Evolutionary conservation across 2,888 invertebrate species (phyloP).

Genomic region (Nycteola revayana): DNA sequence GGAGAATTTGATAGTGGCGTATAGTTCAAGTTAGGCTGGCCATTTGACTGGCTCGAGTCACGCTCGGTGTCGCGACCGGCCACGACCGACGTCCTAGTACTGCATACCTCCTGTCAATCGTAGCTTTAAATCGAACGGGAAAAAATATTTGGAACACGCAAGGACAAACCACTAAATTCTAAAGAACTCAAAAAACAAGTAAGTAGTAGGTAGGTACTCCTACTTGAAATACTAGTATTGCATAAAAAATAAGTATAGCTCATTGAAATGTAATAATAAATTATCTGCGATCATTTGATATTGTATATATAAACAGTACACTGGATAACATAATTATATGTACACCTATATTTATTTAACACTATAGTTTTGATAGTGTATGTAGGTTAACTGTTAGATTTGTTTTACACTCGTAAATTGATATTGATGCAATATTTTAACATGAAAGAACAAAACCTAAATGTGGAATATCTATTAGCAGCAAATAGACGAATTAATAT

Average conservation of each 20-base stretch:
- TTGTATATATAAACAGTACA: no score
- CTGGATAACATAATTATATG: no score
- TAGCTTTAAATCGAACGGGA: constrained; percentile 57
- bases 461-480: no score
- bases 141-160: constrained; percentile 58
- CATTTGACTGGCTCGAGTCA: constrained; percentile 53
- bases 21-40: constrained; percentile 47
- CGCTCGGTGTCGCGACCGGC: constrained; percentile 59
- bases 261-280: no score
- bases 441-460: no score
- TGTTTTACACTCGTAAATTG: no score
- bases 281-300: no score
- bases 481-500: no score
- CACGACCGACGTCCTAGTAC: constrained; percentile 64
- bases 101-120: constrained; percentile 75
- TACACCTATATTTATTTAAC: no score
- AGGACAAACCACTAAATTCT: constrained; percentile 52
- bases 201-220: not conserved
- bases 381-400: no score
- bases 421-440: no score
- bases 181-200: constrained; percentile 31
- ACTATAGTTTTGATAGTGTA: no score
- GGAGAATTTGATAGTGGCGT: constrained; percentile 31
- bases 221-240: not conserved
- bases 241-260: constrained; percentile 19